Base-by-base conservation (phyloP, 2,797 vertebrate genomes). In the Orientallactaga sibirica region DNA sequence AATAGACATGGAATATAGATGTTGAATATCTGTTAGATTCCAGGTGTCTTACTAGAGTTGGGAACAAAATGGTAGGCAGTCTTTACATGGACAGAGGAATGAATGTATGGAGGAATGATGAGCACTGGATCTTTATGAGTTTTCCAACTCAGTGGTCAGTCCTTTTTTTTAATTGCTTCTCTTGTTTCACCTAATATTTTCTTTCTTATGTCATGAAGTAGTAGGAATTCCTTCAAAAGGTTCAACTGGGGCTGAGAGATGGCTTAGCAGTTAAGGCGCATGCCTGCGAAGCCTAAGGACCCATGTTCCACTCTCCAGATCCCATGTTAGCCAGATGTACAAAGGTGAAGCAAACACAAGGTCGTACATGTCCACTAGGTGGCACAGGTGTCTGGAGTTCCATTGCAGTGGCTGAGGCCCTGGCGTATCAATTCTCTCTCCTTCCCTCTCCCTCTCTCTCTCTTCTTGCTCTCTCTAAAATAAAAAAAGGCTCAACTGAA, bases 221-320 rank as follows among this genome's bases (percentile, higher is more conserved):
- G n/a, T 62, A 66, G 70, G 11, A 41, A 81, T 94, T 86, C 66
- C 58, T 95, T n/a, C 64, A 83, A 71, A 94, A 88, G 48, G 5
- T 19, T 88, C 27, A 55, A 22, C 8, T 84, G 20, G 48, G 48
- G 48, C 48, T 48, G 10, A 48, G 48, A 48, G 48, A 48, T 48
- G 48, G 48, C 48, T 10, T 48, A 48, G 48, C 48, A 7, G 48
- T 48, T 48, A 48, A 48, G 8, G 48, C 8, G 48, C 48, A 8
- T 48, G 48, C 48, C 48, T 48, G 48, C 9, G 48, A 48, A 48
- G 48, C 48, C 48, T 10, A 48, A 48, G 48, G 48, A 48, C 48
- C 48, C 48, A 48, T 48, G 48, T 48, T 48, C 10, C 7, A 48
- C 48, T 48, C 48, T 48, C 10, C 48, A 48, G 48, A 10, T 48